Evolutionary conservation across 2,888 invertebrate species (phyloP).

Genomic region (Neocrepidodera transversa): DNA sequence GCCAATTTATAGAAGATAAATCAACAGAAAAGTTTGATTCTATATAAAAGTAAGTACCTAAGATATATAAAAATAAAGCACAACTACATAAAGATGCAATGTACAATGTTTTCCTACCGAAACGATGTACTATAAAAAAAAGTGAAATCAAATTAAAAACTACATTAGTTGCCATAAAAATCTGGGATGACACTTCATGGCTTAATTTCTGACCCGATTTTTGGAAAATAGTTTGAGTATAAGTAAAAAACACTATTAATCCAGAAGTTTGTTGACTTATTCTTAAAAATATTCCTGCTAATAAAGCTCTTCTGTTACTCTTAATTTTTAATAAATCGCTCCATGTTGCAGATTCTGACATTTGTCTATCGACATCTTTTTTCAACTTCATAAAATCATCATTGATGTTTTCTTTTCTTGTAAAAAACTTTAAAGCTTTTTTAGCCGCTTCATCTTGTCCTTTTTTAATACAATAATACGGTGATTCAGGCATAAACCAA

Average conservation of each 20-base stretch:
- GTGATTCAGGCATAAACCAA: constrained; percentile 67
- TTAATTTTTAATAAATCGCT: constrained; percentile 47
- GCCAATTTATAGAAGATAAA: constrained; percentile 44
- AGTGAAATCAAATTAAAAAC: constrained; percentile 42
- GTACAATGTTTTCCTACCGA: constrained; percentile 46
- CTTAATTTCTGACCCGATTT: constrained; percentile 48
- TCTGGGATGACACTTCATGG: constrained; percentile 32
- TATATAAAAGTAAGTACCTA: constrained; percentile 47
- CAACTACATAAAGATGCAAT: constrained; percentile 43
- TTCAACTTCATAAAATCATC: constrained; percentile 44
- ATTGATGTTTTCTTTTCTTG: constrained; percentile 44
- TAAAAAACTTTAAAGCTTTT: constrained; percentile 42
- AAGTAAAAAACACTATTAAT: constrained; percentile 45
- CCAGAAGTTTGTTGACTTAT: constrained; percentile 50
- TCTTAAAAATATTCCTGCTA: constrained; percentile 49
- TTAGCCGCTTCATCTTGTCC: constrained; percentile 43
- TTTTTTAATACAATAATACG: constrained; percentile 49
- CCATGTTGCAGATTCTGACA: constrained; percentile 51
- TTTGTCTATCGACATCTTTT: constrained; percentile 48
- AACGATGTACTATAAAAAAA: constrained; percentile 42
- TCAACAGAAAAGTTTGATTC: constrained; percentile 41
- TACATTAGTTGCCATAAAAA: constrained; percentile 37
- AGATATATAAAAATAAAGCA: constrained; percentile 30
- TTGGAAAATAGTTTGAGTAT: constrained; percentile 52
- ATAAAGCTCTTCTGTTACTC: constrained; percentile 49